Base-by-base conservation (phyloP, 2,113 vertebrate species). In the Corythoichthys intestinalis region DNA sequence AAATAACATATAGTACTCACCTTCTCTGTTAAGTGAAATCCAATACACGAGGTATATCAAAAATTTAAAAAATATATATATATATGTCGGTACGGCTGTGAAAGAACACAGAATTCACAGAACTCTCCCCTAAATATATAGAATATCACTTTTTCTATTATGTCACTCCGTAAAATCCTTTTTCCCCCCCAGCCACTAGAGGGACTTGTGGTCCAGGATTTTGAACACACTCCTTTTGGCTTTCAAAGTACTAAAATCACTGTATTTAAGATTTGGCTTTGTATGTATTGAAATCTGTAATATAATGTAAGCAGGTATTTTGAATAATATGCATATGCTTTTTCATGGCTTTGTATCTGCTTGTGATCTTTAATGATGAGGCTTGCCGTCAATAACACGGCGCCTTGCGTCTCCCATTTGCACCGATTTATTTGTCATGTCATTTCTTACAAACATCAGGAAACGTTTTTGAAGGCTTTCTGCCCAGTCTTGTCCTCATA, bases 401-500 rank as follows among this genome's bases (percentile, higher is more conserved):
- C 60, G 54, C 34, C 53, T 46, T 39, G 48, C 14, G 9, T 67
- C 47, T 39, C 15, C 0, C 9, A 11, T 14, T 65, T 34, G 48
- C 15, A 20, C 44, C 20, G 14, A 9, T 62, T 35, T 2, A 38
- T 11, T 66, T n/a, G 9, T 13, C 17, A 12, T 47, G 41, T 44
- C 39, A 20, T 8, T 38, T 10, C 35, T 14, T 8, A 2, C 14
- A 34, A 14, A 60, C 58, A 39, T 39, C 37, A 44, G 59, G 59
- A 41, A 61, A 44, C 59, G 44, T 17, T 61, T 39, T 82, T 72
- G 64, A 75, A 85, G 79, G 44, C 34, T 73, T 50, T 70, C 48
- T 10, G 57, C 37, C 74, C 59, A 72, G 71, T 62, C 46, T 67
- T 68, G 64, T 69, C 37, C 62, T 73, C 60, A 47, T 28, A 75